Evolutionary conservation across 2,113 vertebrate species (phyloP).

Genomic region (Gambusia affinis): DNA sequence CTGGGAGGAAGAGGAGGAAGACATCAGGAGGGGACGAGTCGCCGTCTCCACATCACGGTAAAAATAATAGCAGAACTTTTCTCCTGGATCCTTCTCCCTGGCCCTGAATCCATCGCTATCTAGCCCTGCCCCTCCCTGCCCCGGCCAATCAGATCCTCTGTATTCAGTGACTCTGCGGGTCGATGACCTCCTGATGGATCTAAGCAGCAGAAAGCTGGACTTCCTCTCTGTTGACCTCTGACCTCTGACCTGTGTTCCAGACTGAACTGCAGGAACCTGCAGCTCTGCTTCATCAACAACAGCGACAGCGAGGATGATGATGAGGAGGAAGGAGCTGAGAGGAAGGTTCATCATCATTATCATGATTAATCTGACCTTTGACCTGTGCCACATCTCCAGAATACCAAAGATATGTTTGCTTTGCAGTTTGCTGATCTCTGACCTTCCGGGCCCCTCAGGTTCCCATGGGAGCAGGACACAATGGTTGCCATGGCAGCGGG

Average conservation of each 20-base stretch:
- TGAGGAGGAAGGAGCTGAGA: slow-evolving; percentile 58
- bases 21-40: slow-evolving; percentile 44
- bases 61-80: not conserved
- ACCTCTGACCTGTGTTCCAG: slow-evolving; percentile 39
- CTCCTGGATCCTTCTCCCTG: no score
- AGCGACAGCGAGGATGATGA: slow-evolving; percentile 71
- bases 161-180: no score
- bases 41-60: slow-evolving; percentile 53
- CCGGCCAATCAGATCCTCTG: no score
- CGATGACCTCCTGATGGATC: no score
- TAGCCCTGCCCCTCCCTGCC: no score
- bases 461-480: slow-evolving; percentile 33
- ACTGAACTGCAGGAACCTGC: slow-evolving; percentile 78
- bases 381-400: not conserved
- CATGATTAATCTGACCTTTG: not conserved
- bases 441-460: slow-evolving; percentile 47
- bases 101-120: no score
- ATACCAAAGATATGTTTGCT: not conserved
- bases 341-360: slow-evolving; percentile 47
- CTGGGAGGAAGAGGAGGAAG: slow-evolving; percentile 53
- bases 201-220: no score
- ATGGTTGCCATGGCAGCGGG: slow-evolving; percentile 50
- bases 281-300: slow-evolving; percentile 82
- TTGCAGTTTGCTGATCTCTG: slow-evolving; percentile 17
- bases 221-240: no score